Evolutionary conservation across 2,888 invertebrate species (phyloP).

Genomic region (Listrodromus nycthemerus): DNA sequence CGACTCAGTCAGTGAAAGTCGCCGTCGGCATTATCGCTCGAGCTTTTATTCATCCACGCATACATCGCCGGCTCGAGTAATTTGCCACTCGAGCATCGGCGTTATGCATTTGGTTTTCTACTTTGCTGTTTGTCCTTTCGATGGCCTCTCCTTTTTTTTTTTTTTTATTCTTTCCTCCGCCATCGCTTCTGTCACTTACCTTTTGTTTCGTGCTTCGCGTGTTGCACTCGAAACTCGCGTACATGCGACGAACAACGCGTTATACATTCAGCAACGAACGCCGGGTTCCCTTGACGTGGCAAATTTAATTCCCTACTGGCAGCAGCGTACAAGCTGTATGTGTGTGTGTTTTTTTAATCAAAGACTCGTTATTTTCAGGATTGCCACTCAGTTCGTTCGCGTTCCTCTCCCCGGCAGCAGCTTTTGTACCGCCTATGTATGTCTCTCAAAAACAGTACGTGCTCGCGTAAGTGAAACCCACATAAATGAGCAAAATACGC

Average conservation of each 20-base stretch:
- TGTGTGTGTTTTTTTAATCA: slow-evolving; percentile 5
- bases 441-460: too few species aligned
- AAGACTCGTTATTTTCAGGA: slow-evolving; percentile 44
- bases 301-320: slow-evolving; percentile 33
- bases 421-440: too few species aligned
- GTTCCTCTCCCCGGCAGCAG: too few species aligned
- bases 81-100: slow-evolving; percentile 38
- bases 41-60: slow-evolving; percentile 37
- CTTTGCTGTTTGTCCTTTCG: slow-evolving; percentile 16
- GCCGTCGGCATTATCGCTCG: slow-evolving; percentile 30
- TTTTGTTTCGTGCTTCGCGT: slow-evolving; percentile 3
- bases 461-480: too few species aligned
- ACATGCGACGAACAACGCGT: neutral
- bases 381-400: neutral
- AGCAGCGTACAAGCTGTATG: neutral
- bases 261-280: neutral
- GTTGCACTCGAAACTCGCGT: neutral
- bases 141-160: slow-evolving; percentile 24
- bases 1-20: neutral
- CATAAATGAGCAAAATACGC: too few species aligned
- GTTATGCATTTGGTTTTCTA: slow-evolving; percentile 31
- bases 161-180: slow-evolving; percentile 15
- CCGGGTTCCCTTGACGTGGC: neutral
- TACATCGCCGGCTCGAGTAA: slow-evolving; percentile 38
- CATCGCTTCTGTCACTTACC: neutral